Percentiles rank a stretch among this genome's conserved stretches.
phyloP scores from a whole-genome alignment of 2,797 vertebrate genomes.

The Adrianichthys oophorus region DNA sequence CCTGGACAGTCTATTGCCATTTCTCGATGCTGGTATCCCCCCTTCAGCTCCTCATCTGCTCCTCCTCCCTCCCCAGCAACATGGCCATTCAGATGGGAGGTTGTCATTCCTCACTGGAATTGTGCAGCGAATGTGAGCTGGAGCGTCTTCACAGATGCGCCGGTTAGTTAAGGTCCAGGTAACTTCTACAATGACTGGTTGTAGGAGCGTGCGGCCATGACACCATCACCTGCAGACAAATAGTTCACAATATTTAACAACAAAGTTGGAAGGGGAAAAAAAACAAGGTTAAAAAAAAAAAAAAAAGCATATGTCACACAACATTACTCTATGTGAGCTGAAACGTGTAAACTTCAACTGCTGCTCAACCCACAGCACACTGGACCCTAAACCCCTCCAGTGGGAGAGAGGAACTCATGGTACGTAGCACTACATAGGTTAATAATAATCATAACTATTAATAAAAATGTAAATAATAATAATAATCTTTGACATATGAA shows the following conservation, averaged over 20 bases:
- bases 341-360: no score
- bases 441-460: no score
- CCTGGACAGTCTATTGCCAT: slow-evolving; percentile 97
- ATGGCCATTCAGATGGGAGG: slow-evolving; percentile 94
- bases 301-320: no score
- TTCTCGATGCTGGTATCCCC: slow-evolving; percentile 87
- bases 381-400: no score
- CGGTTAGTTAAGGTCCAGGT: not conserved
- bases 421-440: no score
- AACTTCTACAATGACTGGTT: slow-evolving; percentile 58
- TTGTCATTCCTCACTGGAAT: slow-evolving; percentile 75
- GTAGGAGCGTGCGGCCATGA: slow-evolving; percentile 50
- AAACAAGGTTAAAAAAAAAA: no score
- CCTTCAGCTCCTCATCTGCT: slow-evolving; percentile 61
- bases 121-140: slow-evolving; percentile 4
- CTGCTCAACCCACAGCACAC: no score
- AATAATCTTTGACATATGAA: no score
- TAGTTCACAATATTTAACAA: not conserved
- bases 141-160: slow-evolving; percentile 7
- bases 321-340: no score
- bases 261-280: no score
- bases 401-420: no score
- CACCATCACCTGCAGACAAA: slow-evolving; percentile 39
- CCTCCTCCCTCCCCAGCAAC: slow-evolving; percentile 82
- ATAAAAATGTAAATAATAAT: no score